A percentile compares a stretch with the other conserved stretches of the same genome.
Evolutionary conservation across 1,140 invertebrate species (phyloP).

Genomic region (Leptoteleia sp.): DNA sequence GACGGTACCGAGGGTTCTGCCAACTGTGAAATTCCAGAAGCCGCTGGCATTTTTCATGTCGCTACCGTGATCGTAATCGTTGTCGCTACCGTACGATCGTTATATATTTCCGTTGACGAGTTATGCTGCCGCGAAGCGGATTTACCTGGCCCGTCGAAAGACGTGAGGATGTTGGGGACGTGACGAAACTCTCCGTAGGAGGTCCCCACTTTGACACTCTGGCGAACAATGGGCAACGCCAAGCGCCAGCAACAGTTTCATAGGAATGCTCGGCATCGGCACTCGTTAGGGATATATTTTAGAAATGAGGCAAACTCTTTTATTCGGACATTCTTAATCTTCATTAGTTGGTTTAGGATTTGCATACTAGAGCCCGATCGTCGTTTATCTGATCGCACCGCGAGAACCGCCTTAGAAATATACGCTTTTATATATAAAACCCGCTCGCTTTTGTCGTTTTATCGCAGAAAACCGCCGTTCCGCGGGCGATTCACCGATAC

Average conservation of each 20-base stretch:
- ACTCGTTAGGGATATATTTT: slow-evolving; percentile 72
- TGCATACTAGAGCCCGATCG: slow-evolving; percentile 72
- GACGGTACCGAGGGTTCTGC: slow-evolving; percentile 31
- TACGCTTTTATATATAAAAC: slow-evolving; percentile 45
- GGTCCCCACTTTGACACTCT: slow-evolving; percentile 73
- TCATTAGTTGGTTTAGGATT: slow-evolving; percentile 76
- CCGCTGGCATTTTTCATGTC: slow-evolving; percentile 66
- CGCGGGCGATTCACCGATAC: slow-evolving; percentile 32
- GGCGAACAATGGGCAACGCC: slow-evolving; percentile 70
- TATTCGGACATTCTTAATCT: slow-evolving; percentile 76
- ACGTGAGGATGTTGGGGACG: slow-evolving; percentile 37
- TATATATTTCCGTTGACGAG: slow-evolving; percentile 63
- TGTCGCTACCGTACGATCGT: slow-evolving; percentile 62
- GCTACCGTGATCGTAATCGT: slow-evolving; percentile 71
- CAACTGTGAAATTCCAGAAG: slow-evolving; percentile 69
- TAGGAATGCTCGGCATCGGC: slow-evolving; percentile 70
- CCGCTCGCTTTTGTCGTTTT: slow-evolving; percentile 43
- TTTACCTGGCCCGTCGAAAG: slow-evolving; percentile 57
- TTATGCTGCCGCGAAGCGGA: slow-evolving; percentile 49
- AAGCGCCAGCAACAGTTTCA: slow-evolving; percentile 62
- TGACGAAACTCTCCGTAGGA: slow-evolving; percentile 75
- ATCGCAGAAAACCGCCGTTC: slow-evolving; percentile 31
- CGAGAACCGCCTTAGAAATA: slow-evolving; percentile 65
- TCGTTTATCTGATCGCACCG: slow-evolving; percentile 74
- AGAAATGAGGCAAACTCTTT: slow-evolving; percentile 75